Evolutionary conservation across 2,797 vertebrate species (phyloP), one percentile per base, ranked within the genome.

Genomic region (Moxostoma hubbsi): DNA sequence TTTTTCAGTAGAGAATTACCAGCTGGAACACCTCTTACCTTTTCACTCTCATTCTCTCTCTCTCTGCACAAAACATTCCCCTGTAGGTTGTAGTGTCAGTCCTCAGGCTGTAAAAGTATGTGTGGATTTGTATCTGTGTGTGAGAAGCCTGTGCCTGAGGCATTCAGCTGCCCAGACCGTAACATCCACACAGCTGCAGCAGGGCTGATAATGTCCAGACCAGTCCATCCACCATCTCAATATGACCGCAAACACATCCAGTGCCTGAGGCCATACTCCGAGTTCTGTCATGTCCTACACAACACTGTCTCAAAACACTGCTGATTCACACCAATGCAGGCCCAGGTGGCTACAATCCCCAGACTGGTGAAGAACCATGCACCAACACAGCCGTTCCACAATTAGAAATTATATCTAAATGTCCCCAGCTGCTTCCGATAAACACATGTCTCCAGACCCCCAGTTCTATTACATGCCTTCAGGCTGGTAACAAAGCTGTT

Each of bases 71-170:
- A n/a, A n/a, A n/a, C 7, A n/a, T 18, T 49, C 43, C 15, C 45
- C 13, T 76, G 43, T 59, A 13, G 7, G 13, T 69, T 46, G 10
- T 2, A 18, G n/a, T 61, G n/a, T 59, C 58, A 77, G 54, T 13
- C 65, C 24, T 77, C 15, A 18, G 75, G 75, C 47, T 77, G 24
- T 61, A 69, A 50, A 69, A 69, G 43, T 11, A 18, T 11, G 6
- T 73, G 55, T 79, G 74, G 68, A 64, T 57, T 45, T 68, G 57
- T 80, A 80, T 82, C 18, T 79, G 72, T 68, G 73, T 77, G 77
- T 36, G 24, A 61, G 18, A 5, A 66, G 49, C 59, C 18, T 58
- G 61, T 6, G 58, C 70, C 69, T 36, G 51, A 53, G 73, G 82
- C 74, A 45, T 16, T 68, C 53, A 63, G 59, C 78, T 68, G 63